A percentile compares a stretch with the other conserved stretches of the same genome.
These are phyloP conservation scores for Cantharis rustica DNA, from an alignment of 2,888 invertebrate species.

Conservation along the genomic window DNA sequence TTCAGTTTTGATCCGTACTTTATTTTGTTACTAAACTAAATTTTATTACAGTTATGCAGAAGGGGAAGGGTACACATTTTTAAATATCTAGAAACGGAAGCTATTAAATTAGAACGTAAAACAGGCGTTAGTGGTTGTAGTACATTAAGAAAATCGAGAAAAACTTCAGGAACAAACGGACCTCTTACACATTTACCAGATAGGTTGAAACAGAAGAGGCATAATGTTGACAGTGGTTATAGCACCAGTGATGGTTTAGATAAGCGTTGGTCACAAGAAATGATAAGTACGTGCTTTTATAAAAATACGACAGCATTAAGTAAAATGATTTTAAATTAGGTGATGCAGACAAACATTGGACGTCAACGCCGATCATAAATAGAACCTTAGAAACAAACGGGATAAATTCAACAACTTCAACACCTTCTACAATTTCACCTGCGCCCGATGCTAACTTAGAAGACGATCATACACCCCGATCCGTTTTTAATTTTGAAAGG, in stretches of 20 bases:
- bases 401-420: slow-evolving; percentile 54
- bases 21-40: not conserved
- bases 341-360: slow-evolving; percentile 51
- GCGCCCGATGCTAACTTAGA: slow-evolving; percentile 52
- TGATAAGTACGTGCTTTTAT: slow-evolving; percentile 55
- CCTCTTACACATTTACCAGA: slow-evolving; percentile 50
- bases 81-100: slow-evolving; percentile 90
- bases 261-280: slow-evolving; percentile 83
- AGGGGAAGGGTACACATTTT: slow-evolving; percentile 94
- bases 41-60: slow-evolving; percentile 74
- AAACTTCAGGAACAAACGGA: slow-evolving; percentile 46
- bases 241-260: slow-evolving; percentile 84
- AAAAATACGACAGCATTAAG: not conserved
- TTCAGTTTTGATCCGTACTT: not conserved
- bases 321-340: slow-evolving; percentile 34
- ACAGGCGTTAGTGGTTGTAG: slow-evolving; percentile 55
- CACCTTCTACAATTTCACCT: slow-evolving; percentile 66
- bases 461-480: slow-evolving; percentile 45
- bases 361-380: slow-evolving; percentile 47
- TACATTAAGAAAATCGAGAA: slow-evolving; percentile 61
- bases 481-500: slow-evolving; percentile 43
- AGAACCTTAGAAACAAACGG: slow-evolving; percentile 47
- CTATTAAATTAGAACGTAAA: slow-evolving; percentile 69
- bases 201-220: slow-evolving; percentile 63
- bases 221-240: slow-evolving; percentile 89